Evolutionary conservation across 2,888 invertebrate species (phyloP).

Genomic region (Sylvicola cinctus): DNA sequence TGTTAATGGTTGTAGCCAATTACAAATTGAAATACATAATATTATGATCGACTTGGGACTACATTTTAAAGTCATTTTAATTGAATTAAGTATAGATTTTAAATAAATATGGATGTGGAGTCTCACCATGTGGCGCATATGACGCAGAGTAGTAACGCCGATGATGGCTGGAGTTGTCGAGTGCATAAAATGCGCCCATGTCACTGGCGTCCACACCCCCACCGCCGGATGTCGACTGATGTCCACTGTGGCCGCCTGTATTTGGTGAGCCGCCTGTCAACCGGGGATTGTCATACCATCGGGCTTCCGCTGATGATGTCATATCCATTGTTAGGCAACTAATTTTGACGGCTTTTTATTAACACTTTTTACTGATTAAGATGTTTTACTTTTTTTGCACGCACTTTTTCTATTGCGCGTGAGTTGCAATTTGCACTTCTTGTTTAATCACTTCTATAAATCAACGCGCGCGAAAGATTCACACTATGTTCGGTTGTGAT

Average conservation of each 20-base stretch:
- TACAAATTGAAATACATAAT: too few species aligned
- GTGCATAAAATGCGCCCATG: slow-evolving; percentile 27
- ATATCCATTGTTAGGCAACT: slow-evolving; percentile 20
- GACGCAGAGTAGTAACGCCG: slow-evolving; percentile 25
- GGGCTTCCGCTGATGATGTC: slow-evolving; percentile 28
- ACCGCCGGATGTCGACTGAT: slow-evolving; percentile 10
- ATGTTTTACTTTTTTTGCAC: background rate
- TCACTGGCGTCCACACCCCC: slow-evolving; percentile 23
- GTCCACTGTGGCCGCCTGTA: slow-evolving; percentile 19
- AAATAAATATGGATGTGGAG: too few species aligned
- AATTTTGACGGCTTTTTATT: background rate
- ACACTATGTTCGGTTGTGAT: too few species aligned
- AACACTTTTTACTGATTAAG: background rate
- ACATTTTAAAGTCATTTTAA: too few species aligned
- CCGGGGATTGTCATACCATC: slow-evolving; percentile 27
- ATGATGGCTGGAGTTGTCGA: slow-evolving; percentile 24
- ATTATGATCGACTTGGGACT: too few species aligned
- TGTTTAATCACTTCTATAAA: too few species aligned
- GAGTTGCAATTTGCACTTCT: background rate
- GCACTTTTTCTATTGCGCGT: background rate
- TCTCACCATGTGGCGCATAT: slow-evolving; percentile 24
- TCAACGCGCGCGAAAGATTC: too few species aligned
- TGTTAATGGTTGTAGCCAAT: too few species aligned
- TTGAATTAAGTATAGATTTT: too few species aligned
- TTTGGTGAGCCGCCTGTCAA: slow-evolving; percentile 24